These are phyloP conservation scores for Oikopleura vanhoeffeni DNA, from an alignment of 23 tunicate species.

Conservation along the genomic window DNA sequence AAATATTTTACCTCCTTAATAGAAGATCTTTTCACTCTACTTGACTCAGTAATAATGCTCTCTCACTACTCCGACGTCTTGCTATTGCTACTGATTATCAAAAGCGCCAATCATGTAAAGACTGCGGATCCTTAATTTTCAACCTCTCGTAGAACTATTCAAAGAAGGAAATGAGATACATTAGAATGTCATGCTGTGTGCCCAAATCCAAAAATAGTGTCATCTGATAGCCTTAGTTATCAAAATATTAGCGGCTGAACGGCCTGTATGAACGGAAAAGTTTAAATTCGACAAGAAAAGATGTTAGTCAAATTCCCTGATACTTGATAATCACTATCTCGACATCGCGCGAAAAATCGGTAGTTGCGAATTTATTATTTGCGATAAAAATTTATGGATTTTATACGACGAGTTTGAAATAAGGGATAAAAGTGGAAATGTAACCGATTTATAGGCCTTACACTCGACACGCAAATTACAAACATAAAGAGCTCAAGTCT, in stretches of 20 bases:
- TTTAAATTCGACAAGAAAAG: slow-evolving; percentile 1
- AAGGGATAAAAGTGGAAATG: too few relatives aligned
- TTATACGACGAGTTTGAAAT: too few relatives aligned
- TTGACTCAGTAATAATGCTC: too few relatives aligned
- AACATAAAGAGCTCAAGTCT: too few relatives aligned
- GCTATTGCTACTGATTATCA: background rate
- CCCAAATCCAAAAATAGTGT: background rate
- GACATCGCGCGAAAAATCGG: too few relatives aligned
- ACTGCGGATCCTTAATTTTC: background rate
- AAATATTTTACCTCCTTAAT: too few relatives aligned
- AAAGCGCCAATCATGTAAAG: background rate
- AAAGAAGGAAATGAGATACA: background rate
- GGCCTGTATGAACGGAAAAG: slow-evolving; percentile 1
- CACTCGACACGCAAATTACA: too few relatives aligned
- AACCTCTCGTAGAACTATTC: background rate
- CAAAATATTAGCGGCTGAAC: background rate
- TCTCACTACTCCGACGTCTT: background rate
- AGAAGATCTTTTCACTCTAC: too few relatives aligned
- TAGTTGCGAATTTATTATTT: too few relatives aligned
- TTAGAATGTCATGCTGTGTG: background rate
- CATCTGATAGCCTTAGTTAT: background rate
- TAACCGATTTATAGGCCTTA: too few relatives aligned
- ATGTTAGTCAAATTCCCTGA: background rate
- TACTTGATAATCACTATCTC: background rate
- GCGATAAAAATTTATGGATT: too few relatives aligned